Percentiles rank a stretch among this genome's conserved stretches.
Conservation (phyloP, 2,888 invertebrate genomes). For the Synanthedon andrenaeformis region DNA sequence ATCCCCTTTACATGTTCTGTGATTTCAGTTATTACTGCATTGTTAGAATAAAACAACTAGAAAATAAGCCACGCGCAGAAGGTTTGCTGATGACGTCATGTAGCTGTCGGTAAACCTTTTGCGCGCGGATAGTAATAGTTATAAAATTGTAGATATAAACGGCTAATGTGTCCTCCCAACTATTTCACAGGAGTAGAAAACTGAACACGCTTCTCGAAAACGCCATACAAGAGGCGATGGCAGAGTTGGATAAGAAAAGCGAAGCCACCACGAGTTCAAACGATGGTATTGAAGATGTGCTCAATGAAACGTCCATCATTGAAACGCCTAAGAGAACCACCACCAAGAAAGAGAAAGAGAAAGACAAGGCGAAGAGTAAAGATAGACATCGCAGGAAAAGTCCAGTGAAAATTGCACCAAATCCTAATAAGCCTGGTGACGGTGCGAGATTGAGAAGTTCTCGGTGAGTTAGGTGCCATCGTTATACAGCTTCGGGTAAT, state of each 20-base stretch:
- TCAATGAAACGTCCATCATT: conserved; percentile 10
- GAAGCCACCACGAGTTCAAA: conserved; percentile 16
- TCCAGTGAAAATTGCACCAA: conserved; percentile 26
- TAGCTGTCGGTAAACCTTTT: too few species aligned
- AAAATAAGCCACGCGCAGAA: too few species aligned
- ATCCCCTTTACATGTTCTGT: too few species aligned
- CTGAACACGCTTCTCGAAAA: conserved; percentile 89
- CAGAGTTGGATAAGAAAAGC: conserved; percentile 82
- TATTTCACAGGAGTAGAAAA: conserved; percentile 84
- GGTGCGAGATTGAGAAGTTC: conserved; percentile 64
- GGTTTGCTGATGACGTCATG: too few species aligned
- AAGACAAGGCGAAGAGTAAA: conserved; percentile 31
- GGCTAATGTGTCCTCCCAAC: too few species aligned
- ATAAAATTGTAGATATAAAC: too few species aligned
- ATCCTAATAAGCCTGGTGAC: conserved; percentile 31
- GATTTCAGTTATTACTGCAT: too few species aligned
- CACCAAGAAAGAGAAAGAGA: conserved; percentile 12
- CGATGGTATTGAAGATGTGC: not conserved
- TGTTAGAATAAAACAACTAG: too few species aligned
- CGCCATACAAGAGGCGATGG: conserved; percentile 94
- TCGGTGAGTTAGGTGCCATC: conserved; percentile 35
- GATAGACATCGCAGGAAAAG: conserved; percentile 34
- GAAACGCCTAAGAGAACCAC: conserved; percentile 28
- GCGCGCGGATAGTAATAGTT: too few species aligned
- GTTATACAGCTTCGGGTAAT: too few species aligned